phyloP scores from a whole-genome alignment of 2,113 vertebrate species.

The Grammomys surdaster region DNA sequence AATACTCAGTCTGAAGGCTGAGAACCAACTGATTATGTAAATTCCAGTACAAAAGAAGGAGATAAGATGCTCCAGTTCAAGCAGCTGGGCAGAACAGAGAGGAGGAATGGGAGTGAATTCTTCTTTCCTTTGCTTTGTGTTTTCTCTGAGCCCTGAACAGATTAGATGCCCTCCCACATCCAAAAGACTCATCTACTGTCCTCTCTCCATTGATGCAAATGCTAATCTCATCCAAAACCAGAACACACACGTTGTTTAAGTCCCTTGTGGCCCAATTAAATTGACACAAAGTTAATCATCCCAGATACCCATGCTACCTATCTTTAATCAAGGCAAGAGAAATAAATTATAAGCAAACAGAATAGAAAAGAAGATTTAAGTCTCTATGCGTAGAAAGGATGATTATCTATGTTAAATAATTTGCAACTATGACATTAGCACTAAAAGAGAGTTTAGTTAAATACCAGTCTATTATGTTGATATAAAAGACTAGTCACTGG shows the following conservation, averaged over 20 bases:
- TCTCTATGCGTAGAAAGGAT: neutral
- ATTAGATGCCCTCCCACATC: neutral
- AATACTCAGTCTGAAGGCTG: neutral
- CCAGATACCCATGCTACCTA: neutral
- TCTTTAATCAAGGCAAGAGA: constrained; percentile 39
- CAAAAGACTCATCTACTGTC: neutral
- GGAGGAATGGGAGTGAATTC: neutral
- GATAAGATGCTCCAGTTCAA: neutral
- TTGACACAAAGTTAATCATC: neutral
- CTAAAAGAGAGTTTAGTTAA: constrained; percentile 47
- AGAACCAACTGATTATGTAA: neutral
- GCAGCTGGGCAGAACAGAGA: neutral
- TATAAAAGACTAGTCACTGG: neutral
- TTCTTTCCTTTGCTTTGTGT: neutral
- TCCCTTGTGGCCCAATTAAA: neutral
- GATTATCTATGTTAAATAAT: constrained; percentile 8
- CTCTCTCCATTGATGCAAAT: neutral
- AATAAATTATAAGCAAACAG: constrained; percentile 28
- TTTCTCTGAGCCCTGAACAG: neutral
- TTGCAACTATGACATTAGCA: constrained; percentile 26
- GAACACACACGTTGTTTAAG: neutral
- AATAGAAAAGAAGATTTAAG: neutral
- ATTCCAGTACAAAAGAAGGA: neutral
- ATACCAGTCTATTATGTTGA: constrained; percentile 24
- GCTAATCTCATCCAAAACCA: neutral